These are phyloP conservation scores for Heliconius hermathena DNA, from an alignment of 1,140 invertebrate species.

Conservation along the genomic window DNA sequence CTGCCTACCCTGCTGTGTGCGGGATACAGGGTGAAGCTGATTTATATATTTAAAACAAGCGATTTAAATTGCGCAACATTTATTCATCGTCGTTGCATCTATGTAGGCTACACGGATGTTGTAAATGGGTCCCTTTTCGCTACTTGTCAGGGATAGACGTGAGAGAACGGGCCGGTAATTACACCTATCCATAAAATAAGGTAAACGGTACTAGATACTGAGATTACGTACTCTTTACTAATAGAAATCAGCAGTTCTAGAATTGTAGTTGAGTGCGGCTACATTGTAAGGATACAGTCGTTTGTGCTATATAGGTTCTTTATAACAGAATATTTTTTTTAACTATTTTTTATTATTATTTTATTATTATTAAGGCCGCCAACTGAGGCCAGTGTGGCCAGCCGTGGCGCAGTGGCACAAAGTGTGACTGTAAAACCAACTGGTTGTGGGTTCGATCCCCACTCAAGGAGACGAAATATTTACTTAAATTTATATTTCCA, in stretches of 20 bases:
- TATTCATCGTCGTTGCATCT: conserved; percentile 54
- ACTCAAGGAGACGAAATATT: no score
- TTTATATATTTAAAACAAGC: no score
- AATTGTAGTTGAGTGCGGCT: conserved; percentile 38
- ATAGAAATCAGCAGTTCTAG: conserved; percentile 36
- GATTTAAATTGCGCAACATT: conserved; percentile 68
- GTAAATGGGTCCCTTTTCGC: conserved; percentile 70
- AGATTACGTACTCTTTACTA: conserved; percentile 39
- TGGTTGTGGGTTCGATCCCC: no score
- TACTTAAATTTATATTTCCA: no score
- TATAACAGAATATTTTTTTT: not conserved
- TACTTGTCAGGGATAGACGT: conserved; percentile 58
- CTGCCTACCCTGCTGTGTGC: no score
- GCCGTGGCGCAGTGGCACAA: no score
- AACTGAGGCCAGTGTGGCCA: no score
- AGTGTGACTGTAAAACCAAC: no score
- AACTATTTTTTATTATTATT: no score
- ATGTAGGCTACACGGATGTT: conserved; percentile 58
- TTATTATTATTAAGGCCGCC: no score
- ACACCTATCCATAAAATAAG: conserved; percentile 42
- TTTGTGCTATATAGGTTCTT: not conserved
- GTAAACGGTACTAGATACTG: conserved; percentile 34
- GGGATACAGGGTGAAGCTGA: no score
- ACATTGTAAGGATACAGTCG: conserved; percentile 19
- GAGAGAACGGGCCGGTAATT: conserved; percentile 55